Percentiles rank a stretch among this genome's conserved stretches.
These are phyloP conservation scores for Bungarus multicinctus DNA, from an alignment of 2,113 vertebrate genomes.

Conservation along the genomic window DNA sequence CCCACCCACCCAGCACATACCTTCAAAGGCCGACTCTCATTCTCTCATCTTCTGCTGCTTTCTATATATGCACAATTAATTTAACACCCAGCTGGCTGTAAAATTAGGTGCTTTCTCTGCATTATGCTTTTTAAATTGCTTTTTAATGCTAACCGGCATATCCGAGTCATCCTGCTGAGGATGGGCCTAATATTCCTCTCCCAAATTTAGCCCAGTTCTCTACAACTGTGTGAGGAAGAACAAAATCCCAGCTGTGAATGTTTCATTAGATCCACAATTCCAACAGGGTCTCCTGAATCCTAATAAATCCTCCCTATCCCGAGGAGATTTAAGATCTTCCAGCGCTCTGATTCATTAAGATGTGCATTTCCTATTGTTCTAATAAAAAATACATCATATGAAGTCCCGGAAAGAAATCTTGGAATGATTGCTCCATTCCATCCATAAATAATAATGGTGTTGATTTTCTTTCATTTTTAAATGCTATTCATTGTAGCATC, in stretches of 20 bases:
- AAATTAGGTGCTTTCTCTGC: constrained; percentile 61
- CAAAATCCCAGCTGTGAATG: constrained; percentile 43
- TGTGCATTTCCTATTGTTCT: background rate
- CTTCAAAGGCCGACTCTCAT: constrained; percentile 24
- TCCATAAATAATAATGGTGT: background rate
- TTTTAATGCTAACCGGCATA: constrained; percentile 55
- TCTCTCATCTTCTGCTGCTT: constrained; percentile 7
- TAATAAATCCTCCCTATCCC: constrained; percentile 8
- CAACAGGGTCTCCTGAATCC: constrained; percentile 37
- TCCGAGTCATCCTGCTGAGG: constrained; percentile 58
- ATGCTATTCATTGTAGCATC: background rate
- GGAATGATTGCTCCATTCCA: background rate
- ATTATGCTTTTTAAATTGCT: constrained; percentile 64
- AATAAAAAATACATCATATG: rapidly evolving
- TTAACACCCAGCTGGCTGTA: constrained; percentile 64
- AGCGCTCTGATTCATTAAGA: background rate
- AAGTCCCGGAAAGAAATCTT: background rate
- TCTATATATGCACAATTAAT: constrained; percentile 54
- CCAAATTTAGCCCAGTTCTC: constrained; percentile 36
- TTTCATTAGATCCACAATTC: constrained; percentile 46
- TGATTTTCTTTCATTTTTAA: background rate
- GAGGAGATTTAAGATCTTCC: constrained; percentile 22
- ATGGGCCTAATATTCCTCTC: constrained; percentile 36
- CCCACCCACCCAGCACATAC: background rate
- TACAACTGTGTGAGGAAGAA: background rate